Evolutionary conservation across 1,140 invertebrate species (phyloP), one percentile per base, ranked within the genome.

Genomic region (Platyscapa corneri): DNA sequence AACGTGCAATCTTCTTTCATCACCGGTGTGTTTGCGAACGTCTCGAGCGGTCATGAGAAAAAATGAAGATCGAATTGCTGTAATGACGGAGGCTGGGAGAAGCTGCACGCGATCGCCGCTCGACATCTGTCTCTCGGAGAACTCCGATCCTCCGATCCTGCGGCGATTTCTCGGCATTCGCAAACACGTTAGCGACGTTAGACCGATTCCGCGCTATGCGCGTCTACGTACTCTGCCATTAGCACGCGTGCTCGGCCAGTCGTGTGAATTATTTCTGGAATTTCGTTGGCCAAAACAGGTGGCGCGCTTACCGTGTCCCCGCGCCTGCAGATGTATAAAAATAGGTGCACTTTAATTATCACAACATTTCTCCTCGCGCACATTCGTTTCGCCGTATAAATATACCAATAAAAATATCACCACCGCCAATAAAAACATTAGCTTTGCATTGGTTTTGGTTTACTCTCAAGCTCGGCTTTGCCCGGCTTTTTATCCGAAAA

Each of bases 221-320:
- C 30, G 32, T 46, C 18, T 81, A 75, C 65, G 30, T 30, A 32
- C 12, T n/a, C n/a, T 16, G 34, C 32, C 46, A 20, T 27, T 7
- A n/a, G 20, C 42, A 20, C 65, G 39, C 27, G 18, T 60, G 37
- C 37, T 16, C 76, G 49, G 30, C 5, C 42, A 75, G 70, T 70
- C 32, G 39, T 75, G 42, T 39, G 81, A 82, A 75, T 60, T 60
- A 82, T 82, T 39, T 7, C 34, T 27, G 70, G 81, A 82, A 82
- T 82, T 56, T 82, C 65, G 49, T 10, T 49, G 70, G 30, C 32
- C 70, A 53, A 75, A 82, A 75, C 81, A 82, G 81, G 81, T 82
- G 81, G 81, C 53, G 64, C 1, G 49, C 70, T 82, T 39, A 1
- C n/a, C 64, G 27, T 81, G 23, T 30, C 42, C 27, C 34, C 30